Conservation (phyloP, 1,140 invertebrate genomes). For the Aphaenogaster rudis region DNA sequence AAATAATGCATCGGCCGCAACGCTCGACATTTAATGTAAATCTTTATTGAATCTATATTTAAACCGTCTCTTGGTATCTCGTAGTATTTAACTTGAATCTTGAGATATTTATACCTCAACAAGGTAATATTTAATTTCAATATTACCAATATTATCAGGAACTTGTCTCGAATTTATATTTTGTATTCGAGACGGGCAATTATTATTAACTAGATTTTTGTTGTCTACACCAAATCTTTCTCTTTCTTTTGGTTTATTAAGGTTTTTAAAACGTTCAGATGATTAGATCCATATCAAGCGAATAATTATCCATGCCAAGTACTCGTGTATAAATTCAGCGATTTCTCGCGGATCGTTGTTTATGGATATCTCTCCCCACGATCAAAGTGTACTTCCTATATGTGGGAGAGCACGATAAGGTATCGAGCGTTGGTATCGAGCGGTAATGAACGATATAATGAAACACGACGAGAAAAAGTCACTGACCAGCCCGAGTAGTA, state of each 20-base stretch:
- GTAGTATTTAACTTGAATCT: background rate
- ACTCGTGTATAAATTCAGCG: background rate
- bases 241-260: background rate
- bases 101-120: background rate
- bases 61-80: background rate
- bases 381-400: slow-evolving; percentile 20
- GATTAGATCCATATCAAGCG: background rate
- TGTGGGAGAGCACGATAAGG: slow-evolving; percentile 13
- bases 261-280: background rate
- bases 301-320: background rate
- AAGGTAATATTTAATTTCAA: too few relatives aligned
- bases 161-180: too few relatives aligned
- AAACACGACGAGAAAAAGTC: slow-evolving; percentile 15
- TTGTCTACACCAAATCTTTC: too few relatives aligned
- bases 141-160: too few relatives aligned
- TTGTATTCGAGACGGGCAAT: too few relatives aligned
- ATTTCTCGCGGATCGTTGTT: background rate
- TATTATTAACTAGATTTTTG: too few relatives aligned
- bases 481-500: background rate
- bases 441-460: slow-evolving; percentile 18
- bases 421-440: background rate
- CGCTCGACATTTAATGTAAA: slow-evolving; percentile 33
- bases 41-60: slow-evolving; percentile 16
- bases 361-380: background rate
- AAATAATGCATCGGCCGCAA: slow-evolving; percentile 5